Conservation (phyloP, 2,113 vertebrate genomes). For the Junco hyemalis region DNA sequence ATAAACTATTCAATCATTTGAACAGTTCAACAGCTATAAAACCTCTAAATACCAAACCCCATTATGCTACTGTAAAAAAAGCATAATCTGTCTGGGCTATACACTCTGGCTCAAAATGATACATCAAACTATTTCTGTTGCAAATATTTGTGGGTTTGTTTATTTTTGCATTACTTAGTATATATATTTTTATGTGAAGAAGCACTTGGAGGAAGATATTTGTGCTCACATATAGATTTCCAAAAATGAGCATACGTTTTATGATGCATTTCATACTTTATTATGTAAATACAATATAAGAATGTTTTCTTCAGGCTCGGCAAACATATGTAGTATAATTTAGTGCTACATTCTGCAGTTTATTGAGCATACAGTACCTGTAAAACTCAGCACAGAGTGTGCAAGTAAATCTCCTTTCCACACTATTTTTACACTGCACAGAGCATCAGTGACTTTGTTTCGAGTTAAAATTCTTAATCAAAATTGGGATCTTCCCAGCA, state of each 20-base stretch:
- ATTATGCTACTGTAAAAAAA: neutral
- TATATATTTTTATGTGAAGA: neutral
- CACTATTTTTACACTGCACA: neutral
- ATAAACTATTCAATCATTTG: neutral
- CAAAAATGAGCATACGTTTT: neutral
- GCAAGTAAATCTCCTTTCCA: neutral
- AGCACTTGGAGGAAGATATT: neutral
- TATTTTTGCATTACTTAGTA: neutral
- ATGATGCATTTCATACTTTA: neutral
- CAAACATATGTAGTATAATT: neutral
- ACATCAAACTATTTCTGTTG: neutral
- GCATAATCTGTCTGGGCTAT: neutral
- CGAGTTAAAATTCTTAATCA: neutral
- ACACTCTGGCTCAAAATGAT: neutral
- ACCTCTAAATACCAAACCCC: rapidly evolving
- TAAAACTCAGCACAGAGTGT: neutral
- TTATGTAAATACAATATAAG: neutral
- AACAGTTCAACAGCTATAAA: neutral
- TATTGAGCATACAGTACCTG: neutral
- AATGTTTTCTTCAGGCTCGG: neutral
- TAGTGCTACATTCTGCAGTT: neutral
- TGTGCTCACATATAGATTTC: neutral
- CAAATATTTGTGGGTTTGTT: rapidly evolving
- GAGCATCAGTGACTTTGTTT: neutral
- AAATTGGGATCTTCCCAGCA: neutral